phyloP scores from a whole-genome alignment of 2,113 vertebrate genomes.

The Mus spicilegus region DNA sequence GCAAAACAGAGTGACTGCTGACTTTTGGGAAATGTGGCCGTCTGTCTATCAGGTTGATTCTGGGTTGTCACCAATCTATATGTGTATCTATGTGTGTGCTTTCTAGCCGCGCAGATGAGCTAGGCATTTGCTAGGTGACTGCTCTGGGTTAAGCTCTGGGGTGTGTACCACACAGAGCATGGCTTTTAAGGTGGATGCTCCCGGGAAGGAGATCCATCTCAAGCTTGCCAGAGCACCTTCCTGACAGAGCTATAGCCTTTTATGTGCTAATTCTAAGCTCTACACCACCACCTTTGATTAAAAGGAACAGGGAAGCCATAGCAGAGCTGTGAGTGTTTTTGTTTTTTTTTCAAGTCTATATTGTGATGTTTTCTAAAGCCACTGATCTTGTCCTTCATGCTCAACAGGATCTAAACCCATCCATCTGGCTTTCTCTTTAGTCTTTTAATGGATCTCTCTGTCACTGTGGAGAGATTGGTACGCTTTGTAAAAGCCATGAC shows the following conservation, averaged over 20 bases:
- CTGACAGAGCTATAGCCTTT: background rate
- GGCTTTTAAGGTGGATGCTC: background rate
- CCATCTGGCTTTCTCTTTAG: background rate
- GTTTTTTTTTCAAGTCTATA: background rate
- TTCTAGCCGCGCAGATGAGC: fast-evolving
- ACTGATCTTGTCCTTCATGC: background rate
- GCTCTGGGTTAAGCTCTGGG: background rate
- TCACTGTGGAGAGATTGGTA: background rate
- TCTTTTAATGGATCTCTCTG: background rate
- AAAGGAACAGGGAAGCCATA: background rate
- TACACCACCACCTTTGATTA: background rate
- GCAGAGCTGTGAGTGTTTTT: background rate
- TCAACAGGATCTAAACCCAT: background rate
- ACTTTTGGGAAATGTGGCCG: background rate
- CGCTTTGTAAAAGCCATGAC: background rate
- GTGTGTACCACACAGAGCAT: background rate
- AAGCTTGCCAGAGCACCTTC: background rate
- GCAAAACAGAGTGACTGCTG: background rate
- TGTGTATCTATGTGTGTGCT: fast-evolving
- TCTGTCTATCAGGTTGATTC: background rate
- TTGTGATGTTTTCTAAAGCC: background rate
- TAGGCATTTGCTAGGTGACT: background rate
- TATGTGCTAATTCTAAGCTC: background rate
- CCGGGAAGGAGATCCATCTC: background rate
- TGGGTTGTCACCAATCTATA: background rate